phyloP scores from a whole-genome alignment of 2,888 invertebrate genomes.

The Cyclophora albipunctata region DNA sequence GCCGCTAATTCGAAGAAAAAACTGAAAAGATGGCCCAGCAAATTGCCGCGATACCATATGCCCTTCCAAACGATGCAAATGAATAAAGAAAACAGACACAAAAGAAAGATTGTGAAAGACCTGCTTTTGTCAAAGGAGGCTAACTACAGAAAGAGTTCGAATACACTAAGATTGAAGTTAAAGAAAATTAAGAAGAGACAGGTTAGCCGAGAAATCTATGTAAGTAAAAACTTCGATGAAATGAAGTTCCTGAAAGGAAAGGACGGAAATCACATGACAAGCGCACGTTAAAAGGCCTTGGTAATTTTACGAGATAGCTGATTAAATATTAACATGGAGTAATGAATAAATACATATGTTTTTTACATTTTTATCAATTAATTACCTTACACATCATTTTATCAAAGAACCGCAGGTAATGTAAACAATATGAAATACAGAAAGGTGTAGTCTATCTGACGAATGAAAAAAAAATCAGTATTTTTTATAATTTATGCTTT shows the following conservation, averaged over 20 bases:
- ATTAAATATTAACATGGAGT: no score
- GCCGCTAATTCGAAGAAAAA: slow-evolving; percentile 35
- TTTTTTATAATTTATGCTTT: no score
- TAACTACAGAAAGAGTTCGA: no score
- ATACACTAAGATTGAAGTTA: no score
- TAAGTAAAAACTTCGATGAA: slow-evolving; percentile 55
- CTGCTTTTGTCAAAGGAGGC: no score
- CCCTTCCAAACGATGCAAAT: slow-evolving; percentile 46
- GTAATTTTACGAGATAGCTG: not conserved
- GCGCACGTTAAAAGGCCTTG: slow-evolving; percentile 29
- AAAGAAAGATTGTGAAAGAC: slow-evolving; percentile 2
- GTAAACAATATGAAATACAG: no score
- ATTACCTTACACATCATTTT: no score
- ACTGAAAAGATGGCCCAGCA: slow-evolving; percentile 31
- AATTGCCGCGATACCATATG: slow-evolving; percentile 41
- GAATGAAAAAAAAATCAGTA: no score
- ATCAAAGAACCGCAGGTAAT: no score
- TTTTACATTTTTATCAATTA: no score
- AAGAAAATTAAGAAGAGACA: slow-evolving; percentile 19
- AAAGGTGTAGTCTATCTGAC: no score
- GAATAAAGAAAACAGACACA: slow-evolving; percentile 32
- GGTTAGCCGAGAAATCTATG: slow-evolving; percentile 32
- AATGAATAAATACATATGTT: no score
- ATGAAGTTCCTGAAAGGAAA: slow-evolving; percentile 42
- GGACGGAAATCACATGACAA: slow-evolving; percentile 38